A percentile compares a stretch with the other conserved stretches of the same genome.
phyloP scores from a whole-genome alignment of 2,888 invertebrate species.

The Tigriopus californicus region DNA sequence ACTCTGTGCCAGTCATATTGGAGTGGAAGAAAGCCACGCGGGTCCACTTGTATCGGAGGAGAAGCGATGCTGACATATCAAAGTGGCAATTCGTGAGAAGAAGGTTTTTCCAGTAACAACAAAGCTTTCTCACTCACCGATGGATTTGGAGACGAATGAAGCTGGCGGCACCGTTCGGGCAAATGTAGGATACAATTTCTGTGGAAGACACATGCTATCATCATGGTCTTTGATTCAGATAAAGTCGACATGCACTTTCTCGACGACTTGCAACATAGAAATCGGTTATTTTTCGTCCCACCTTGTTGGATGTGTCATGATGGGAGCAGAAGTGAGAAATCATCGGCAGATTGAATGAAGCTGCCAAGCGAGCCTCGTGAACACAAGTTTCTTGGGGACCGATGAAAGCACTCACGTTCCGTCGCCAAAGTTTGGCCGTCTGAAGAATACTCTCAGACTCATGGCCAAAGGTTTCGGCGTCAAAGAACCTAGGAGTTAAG shows the following conservation, averaged over 20 bases:
- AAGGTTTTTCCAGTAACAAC: too few relatives aligned
- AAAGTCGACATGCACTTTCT: too few relatives aligned
- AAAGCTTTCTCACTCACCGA: too few relatives aligned
- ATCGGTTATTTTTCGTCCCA: too few relatives aligned
- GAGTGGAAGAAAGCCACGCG: slow-evolving; percentile 67
- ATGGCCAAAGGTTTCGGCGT: slow-evolving; percentile 71
- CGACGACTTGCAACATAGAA: too few relatives aligned
- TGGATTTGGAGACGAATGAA: slow-evolving; percentile 74
- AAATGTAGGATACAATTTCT: slow-evolving; percentile 61
- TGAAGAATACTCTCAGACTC: slow-evolving; percentile 65
- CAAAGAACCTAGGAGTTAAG: too few relatives aligned
- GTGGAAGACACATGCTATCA: too few relatives aligned
- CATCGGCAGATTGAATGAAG: slow-evolving; percentile 85
- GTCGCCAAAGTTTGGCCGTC: slow-evolving; percentile 64
- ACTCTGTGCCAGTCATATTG: slow-evolving; percentile 52
- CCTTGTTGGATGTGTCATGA: slow-evolving; percentile 69
- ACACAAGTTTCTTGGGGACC: slow-evolving; percentile 79
- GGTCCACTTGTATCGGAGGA: slow-evolving; percentile 71
- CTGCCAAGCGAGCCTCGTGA: slow-evolving; percentile 80
- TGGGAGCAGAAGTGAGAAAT: slow-evolving; percentile 86
- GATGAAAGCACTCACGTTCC: slow-evolving; percentile 67
- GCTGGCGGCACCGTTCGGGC: slow-evolving; percentile 78
- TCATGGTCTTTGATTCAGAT: too few relatives aligned
- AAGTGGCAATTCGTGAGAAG: too few relatives aligned
- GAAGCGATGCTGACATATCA: slow-evolving; percentile 53